These are phyloP conservation scores for Nycticryphes semicollaris DNA, from an alignment of 2,113 vertebrate species.

Conservation along the genomic window DNA sequence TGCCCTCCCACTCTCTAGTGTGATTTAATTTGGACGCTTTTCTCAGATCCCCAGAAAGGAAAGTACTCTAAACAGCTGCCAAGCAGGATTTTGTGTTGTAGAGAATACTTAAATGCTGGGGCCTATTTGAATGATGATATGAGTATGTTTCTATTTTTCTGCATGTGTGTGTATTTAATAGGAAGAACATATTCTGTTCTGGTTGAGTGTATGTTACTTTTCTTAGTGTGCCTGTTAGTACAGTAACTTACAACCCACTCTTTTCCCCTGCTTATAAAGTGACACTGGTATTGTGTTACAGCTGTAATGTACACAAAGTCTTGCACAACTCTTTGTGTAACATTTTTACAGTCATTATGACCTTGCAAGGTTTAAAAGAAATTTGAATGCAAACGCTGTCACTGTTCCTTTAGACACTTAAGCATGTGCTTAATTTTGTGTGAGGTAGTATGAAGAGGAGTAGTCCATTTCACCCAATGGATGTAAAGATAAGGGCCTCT, in stretches of 20 bases:
- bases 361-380: background rate
- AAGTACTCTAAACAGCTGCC: constrained; percentile 33
- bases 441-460: background rate
- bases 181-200: background rate
- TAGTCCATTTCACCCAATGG: background rate
- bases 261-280: background rate
- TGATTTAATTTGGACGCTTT: constrained; percentile 23
- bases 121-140: background rate
- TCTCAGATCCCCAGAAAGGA: constrained; percentile 1
- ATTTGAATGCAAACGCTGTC: background rate
- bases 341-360: background rate
- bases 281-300: background rate
- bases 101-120: background rate
- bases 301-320: background rate
- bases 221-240: background rate
- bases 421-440: background rate
- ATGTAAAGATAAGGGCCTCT: background rate
- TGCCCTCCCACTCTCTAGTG: background rate
- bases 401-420: background rate
- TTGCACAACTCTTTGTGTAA: background rate
- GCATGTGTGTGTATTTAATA: background rate
- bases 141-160: constrained; percentile 38
- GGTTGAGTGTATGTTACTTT: background rate
- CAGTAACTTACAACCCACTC: background rate
- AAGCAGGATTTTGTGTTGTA: background rate